phyloP scores from a whole-genome alignment of 2,888 invertebrate species.

The Philereme transversata region DNA sequence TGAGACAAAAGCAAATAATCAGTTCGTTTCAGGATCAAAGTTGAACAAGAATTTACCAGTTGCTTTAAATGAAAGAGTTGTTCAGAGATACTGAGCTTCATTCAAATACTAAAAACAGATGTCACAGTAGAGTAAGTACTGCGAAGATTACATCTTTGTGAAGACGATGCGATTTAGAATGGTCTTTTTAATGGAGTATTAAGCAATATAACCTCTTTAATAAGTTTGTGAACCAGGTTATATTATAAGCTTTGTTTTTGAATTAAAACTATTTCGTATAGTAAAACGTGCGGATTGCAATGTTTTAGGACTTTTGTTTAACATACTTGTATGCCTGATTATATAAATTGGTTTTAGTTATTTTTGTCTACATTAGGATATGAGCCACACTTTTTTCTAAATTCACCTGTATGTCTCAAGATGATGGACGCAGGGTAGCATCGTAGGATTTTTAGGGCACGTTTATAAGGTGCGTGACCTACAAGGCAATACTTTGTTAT shows the following conservation, averaged over 20 bases:
- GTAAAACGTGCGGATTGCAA: no score
- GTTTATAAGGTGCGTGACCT: no score
- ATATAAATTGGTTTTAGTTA: no score
- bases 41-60: slow-evolving; percentile 30
- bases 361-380: no score
- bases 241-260: slow-evolving; percentile 2
- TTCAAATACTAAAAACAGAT: slow-evolving; percentile 36
- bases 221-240: slow-evolving; percentile 11
- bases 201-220: slow-evolving; percentile 14
- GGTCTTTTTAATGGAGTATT: slow-evolving; percentile 28
- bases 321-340: no score
- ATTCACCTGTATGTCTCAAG: no score
- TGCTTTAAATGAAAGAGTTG: slow-evolving; percentile 31
- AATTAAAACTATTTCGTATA: background rate
- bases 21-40: slow-evolving; percentile 29
- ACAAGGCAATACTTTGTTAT: no score
- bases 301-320: no score
- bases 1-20: slow-evolving; percentile 26
- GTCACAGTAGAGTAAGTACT: slow-evolving; percentile 33
- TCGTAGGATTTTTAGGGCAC: no score
- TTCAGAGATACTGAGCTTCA: slow-evolving; percentile 31
- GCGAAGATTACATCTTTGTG: slow-evolving; percentile 30
- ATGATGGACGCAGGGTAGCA: no score
- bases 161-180: slow-evolving; percentile 33
- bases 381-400: no score